Base-by-base conservation (phyloP, 2,113 vertebrate genomes). In the Charina bottae region DNA sequence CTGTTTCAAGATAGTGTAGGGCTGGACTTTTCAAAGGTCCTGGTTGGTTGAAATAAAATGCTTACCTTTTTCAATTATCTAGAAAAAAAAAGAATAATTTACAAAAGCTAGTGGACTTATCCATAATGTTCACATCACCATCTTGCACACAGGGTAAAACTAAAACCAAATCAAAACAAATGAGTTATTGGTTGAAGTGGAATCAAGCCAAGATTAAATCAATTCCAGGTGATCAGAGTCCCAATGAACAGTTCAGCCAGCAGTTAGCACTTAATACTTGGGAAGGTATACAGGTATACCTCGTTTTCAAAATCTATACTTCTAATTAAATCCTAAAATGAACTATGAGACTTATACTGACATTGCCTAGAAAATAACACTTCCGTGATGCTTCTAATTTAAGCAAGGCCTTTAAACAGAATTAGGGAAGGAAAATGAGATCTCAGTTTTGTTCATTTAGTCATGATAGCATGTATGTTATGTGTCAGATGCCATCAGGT, bases 371-470 rank as follows among this genome's bases (percentile, higher is more conserved):
- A 60, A 28, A 46, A 72, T 58, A 62, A 72, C 59, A 42, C 64
- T 92, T 59, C 88, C 89, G 55, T 83, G 83, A 83, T 84, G 26
- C 55, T 72, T 88, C 64, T 90, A 11, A 83, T 90, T 88, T 88
- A 83, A 78, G 42, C 37, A 90, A 1, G 0, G 6, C 56, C 37
- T 78, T 19, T 3, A n/a, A 83, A 84, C 83, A 90, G 55, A 60
- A 53, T 26, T 4, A 72, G 59, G 46, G 28, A 60, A 62, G 28
- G 83, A 93, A 90, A 78, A 0, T 21, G 28, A 68, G 5, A 19
- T 92, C 12, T 33, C 15, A 78, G 17, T 33, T 42, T 78, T 90
- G 89, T 84, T 93, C 56, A 68, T 84, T 46, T 83, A 94, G n/a
- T 37, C 0, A 0, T 88, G n/a, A 1, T 12, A n/a, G 12, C 54